Percentiles rank a stretch among this genome's conserved stretches.
Evolutionary conservation across 2,113 vertebrate genomes (phyloP).

Genomic region (Perca flavescens): DNA sequence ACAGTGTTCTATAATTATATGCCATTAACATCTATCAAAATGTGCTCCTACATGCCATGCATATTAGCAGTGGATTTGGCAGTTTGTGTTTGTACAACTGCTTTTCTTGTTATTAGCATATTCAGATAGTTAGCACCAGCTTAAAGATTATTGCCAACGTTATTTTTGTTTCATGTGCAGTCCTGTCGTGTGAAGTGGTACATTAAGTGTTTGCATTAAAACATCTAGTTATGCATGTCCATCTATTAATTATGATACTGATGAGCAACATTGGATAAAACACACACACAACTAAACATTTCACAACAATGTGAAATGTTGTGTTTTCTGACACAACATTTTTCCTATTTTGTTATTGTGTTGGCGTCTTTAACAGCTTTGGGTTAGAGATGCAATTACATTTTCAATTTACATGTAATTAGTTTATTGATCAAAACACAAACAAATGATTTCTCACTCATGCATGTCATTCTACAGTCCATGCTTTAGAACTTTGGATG

Average conservation of each 20-base stretch:
- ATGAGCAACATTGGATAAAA: not conserved
- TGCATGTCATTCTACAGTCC: slow-evolving; percentile 20
- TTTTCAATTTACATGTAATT: slow-evolving; percentile 61
- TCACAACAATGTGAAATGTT: not conserved
- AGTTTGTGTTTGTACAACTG: slow-evolving; percentile 68
- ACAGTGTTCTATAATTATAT: slow-evolving; percentile 84
- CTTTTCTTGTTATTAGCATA: slow-evolving; percentile 59
- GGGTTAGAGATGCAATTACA: slow-evolving; percentile 34
- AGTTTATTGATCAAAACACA: slow-evolving; percentile 59
- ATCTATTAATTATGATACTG: not conserved
- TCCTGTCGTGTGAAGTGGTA: slow-evolving; percentile 21
- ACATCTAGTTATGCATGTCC: not conserved
- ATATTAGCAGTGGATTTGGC: slow-evolving; percentile 74
- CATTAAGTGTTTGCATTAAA: slow-evolving; percentile 17
- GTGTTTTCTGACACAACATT: not conserved
- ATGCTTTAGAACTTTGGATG: slow-evolving; percentile 24
- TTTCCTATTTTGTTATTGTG: not conserved
- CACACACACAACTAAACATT: not conserved
- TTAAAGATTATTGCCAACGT: slow-evolving; percentile 38
- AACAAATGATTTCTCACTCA: slow-evolving; percentile 38
- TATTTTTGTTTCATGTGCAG: slow-evolving; percentile 28
- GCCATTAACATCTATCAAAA: slow-evolving; percentile 86
- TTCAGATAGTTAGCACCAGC: slow-evolving; percentile 49
- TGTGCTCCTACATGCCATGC: slow-evolving; percentile 73
- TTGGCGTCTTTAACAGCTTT: not conserved